Evolutionary conservation across 2,888 invertebrate species (phyloP).

Genomic region (Nomada fabriciana): DNA sequence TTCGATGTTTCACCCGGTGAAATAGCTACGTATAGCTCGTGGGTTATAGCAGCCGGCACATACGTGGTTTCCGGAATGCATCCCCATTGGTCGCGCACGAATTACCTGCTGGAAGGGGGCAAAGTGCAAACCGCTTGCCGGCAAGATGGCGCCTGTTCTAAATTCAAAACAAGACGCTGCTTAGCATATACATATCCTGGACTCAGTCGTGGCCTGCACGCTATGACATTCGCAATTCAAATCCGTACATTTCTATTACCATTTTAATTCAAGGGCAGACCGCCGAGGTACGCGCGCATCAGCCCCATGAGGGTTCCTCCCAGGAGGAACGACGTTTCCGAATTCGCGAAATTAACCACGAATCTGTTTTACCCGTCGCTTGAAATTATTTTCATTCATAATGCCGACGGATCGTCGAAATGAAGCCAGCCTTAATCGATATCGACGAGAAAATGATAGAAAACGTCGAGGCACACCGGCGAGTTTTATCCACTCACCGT

Average conservation of each 20-base stretch:
- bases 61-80: conserved; percentile 73
- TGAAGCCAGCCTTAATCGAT: background rate
- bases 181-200: conserved; percentile 84
- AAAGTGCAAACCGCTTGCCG: conserved; percentile 82
- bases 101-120: conserved; percentile 79
- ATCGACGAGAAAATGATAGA: background rate
- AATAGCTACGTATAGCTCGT: conserved; percentile 65
- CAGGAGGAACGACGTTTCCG: background rate
- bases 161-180: conserved; percentile 84
- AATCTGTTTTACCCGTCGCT: no score
- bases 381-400: no score
- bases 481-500: background rate
- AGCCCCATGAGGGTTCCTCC: conserved; percentile 26
- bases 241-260: conserved; percentile 84
- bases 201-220: conserved; percentile 76
- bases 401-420: no score
- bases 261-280: conserved; percentile 82
- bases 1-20: conserved; percentile 57
- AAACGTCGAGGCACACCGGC: background rate
- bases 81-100: conserved; percentile 76
- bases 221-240: conserved; percentile 85
- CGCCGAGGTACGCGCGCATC: conserved; percentile 60
- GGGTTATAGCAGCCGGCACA: conserved; percentile 57
- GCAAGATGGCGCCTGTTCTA: conserved; percentile 84
- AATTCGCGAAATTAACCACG: background rate